Evolutionary conservation across 2,797 vertebrate genomes (phyloP), one percentile per base, ranked within the genome.

Genomic region (Myotis myotis): DNA sequence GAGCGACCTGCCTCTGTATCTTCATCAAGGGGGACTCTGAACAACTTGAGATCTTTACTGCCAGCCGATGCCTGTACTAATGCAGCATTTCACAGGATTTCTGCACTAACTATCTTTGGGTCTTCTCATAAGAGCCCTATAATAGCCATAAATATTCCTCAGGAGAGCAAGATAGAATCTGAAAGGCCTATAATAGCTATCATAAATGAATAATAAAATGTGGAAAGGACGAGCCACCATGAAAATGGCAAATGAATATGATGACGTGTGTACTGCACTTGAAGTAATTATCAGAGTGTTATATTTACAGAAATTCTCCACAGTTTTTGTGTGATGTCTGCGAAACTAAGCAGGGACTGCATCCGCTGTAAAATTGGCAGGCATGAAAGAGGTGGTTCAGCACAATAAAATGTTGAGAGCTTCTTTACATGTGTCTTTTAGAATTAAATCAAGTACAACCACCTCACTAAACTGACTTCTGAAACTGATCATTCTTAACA

Each of bases 201-300:
- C 98, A 98, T 98, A 98, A 98, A 98, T 98, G 98, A 98, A 98
- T 98, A 98, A 98, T 98, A 98, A 98, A 98, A 98, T 97, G 97
- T 96, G 98, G 97, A 98, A 98, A 98, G 97, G 98, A 98, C 97
- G 98, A 98, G 97, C 94, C 97, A 97, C 98, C 97, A 97, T 97
- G 98, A 98, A 98, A 98, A 98, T 98, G 97, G 98, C 97, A 98
- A 98, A 98, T 97, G 98, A 98, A 98, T 97, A 97, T 98, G 97
- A 98, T 98, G 98, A 98, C 97, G 62, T 97, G 96, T 98, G 94
- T 98, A 96, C 97, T 98, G 97, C 95, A 97, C 93, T 95, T 92
- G 96, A 98, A 97, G 97, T 98, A 98, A 98, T 98, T 98, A 97
- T 97, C 97, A 97, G 93, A 98, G 81, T 97, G 98, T 97, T 98